Conservation (phyloP, 2,888 invertebrate species). For the Polymixis lichenea region DNA sequence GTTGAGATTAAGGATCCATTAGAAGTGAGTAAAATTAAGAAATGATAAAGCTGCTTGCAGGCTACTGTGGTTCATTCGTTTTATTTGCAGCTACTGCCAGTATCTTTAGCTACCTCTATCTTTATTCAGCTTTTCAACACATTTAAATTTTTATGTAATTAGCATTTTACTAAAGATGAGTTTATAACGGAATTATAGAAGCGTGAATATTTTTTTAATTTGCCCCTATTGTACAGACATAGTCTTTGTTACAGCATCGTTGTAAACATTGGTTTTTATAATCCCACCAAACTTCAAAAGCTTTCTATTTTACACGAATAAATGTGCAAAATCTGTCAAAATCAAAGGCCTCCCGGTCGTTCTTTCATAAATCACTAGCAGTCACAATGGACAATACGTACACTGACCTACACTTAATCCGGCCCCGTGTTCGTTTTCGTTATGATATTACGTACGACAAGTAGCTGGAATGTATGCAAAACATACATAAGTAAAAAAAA, state of each 20-base stretch:
- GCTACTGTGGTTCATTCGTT: not conserved
- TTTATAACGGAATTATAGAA: not conserved
- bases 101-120: too few relatives aligned
- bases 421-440: constrained; percentile 34
- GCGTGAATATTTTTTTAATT: not conserved
- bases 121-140: not conserved
- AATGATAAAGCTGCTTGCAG: not conserved
- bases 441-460: constrained; percentile 5
- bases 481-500: accelerated
- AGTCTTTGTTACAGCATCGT: not conserved
- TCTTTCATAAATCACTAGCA: constrained; percentile 39
- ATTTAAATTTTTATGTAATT: not conserved
- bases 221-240: too few relatives aligned
- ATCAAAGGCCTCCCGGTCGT: not conserved
- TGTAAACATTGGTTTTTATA: not conserved
- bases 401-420: constrained; percentile 47
- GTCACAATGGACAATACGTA: constrained; percentile 32
- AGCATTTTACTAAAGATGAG: not conserved
- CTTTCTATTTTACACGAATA: constrained; percentile 23
- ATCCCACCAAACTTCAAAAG: constrained; percentile 17
- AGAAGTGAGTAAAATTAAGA: not conserved
- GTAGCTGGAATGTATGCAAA: not conserved
- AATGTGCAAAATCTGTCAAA: constrained; percentile 36
- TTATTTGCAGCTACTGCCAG: not conserved
- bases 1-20: constrained; percentile 5